Conservation (phyloP, 2,888 invertebrate species). For the Malacosoma neustria region DNA sequence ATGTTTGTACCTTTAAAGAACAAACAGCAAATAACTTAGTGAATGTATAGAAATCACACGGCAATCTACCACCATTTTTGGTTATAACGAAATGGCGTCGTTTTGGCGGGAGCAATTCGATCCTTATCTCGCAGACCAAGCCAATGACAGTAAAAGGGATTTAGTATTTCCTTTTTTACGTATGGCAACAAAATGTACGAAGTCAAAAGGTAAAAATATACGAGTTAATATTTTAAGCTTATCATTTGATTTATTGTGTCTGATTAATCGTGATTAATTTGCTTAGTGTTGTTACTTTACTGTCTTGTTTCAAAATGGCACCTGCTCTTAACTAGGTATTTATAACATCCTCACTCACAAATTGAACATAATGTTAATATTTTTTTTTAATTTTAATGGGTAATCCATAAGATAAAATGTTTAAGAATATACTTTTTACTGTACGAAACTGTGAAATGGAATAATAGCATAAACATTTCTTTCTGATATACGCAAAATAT, state of each 20-base stretch:
- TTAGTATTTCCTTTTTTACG: background rate
- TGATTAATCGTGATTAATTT: background rate
- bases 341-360: too few species aligned
- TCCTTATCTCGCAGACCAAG: conserved; percentile 21
- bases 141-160: background rate
- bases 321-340: too few species aligned
- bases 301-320: too few species aligned
- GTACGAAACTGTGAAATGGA: too few species aligned
- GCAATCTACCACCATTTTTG: conserved; percentile 20
- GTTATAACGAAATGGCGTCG: conserved; percentile 25
- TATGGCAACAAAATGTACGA: background rate
- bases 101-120: conserved; percentile 29
- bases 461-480: too few species aligned
- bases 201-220: background rate
- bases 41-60: background rate
- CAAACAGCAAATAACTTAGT: background rate
- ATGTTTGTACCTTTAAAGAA: too few species aligned
- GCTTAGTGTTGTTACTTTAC: too few species aligned
- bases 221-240: background rate
- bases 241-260: background rate
- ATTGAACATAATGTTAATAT: too few species aligned
- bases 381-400: too few species aligned
- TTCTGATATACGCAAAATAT: too few species aligned
- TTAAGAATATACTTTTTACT: too few species aligned
- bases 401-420: too few species aligned